A percentile compares a stretch with the other conserved stretches of the same genome.
phyloP scores from a whole-genome alignment of 2,888 invertebrate species.

The Bombylius discolor region DNA sequence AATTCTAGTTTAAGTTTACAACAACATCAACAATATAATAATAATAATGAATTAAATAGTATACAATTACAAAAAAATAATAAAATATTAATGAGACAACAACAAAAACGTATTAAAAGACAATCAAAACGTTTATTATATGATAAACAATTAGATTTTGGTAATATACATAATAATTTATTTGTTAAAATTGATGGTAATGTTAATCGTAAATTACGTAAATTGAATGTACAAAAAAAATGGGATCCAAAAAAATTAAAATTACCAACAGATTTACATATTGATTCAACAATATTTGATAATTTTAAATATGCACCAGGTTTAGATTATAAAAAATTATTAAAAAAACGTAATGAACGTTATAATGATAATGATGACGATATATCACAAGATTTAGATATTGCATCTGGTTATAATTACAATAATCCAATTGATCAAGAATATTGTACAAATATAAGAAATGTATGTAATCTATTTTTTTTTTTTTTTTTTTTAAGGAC shows the following conservation, averaged over 20 bases:
- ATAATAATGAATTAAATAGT: no score
- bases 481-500: not conserved
- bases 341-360: not conserved
- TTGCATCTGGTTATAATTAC: conserved; percentile 38
- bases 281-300: conserved; percentile 25
- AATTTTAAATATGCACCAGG: conserved; percentile 26
- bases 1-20: conserved; percentile 17
- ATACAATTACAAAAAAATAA: no score
- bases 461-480: conserved; percentile 12
- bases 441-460: conserved; percentile 36
- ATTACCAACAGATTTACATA: conserved; percentile 28
- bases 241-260: conserved; percentile 34
- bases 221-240: conserved; percentile 29
- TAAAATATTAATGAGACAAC: no score
- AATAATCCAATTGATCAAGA: conserved; percentile 42
- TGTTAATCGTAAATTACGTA: conserved; percentile 22
- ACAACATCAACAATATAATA: no score
- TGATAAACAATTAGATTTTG: conserved; percentile 24
- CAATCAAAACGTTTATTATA: conserved; percentile 7
- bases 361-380: conserved; percentile 8
- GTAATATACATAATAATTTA: conserved; percentile 23
- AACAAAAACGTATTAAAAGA: no score
- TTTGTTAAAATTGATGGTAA: conserved; percentile 25
- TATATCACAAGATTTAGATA: conserved; percentile 8
- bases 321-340: conserved; percentile 16